A percentile compares a stretch with the other conserved stretches of the same genome.
These are phyloP conservation scores for Diloba caeruleocephala DNA, from an alignment of 2,888 invertebrate species.

Conservation along the genomic window DNA sequence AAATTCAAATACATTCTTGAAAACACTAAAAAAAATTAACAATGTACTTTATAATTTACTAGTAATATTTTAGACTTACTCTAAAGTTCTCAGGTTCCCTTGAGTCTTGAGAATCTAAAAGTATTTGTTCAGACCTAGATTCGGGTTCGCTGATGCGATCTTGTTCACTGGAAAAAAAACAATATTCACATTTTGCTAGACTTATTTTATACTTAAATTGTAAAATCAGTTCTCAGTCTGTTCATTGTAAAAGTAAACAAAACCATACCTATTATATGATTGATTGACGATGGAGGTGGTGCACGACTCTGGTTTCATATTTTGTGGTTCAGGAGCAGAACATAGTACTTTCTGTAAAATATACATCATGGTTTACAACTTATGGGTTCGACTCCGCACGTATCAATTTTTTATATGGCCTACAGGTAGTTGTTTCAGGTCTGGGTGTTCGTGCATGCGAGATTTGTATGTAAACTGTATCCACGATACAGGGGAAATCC, in stretches of 20 bases:
- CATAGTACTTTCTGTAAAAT: constrained; percentile 72
- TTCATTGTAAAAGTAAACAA: too few relatives aligned
- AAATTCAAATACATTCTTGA: not conserved
- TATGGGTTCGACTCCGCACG: too few relatives aligned
- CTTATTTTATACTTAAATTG: too few relatives aligned
- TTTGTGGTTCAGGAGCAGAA: constrained; percentile 69
- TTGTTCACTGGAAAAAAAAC: constrained; percentile 79
- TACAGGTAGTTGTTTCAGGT: too few relatives aligned
- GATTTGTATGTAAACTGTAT: too few relatives aligned
- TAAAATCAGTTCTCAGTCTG: too few relatives aligned
- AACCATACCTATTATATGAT: constrained; percentile 79
- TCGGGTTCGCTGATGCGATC: constrained; percentile 75
- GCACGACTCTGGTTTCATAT: constrained; percentile 73
- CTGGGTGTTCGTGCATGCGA: too few relatives aligned
- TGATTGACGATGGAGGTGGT: constrained; percentile 78
- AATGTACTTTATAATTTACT: not conserved
- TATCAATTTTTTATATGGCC: too few relatives aligned
- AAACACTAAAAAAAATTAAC: too few relatives aligned
- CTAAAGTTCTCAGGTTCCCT: constrained; percentile 80
- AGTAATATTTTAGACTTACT: constrained; percentile 60
- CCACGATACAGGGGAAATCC: too few relatives aligned
- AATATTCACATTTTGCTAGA: not conserved
- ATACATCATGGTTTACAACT: too few relatives aligned
- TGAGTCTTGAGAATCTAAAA: constrained; percentile 77
- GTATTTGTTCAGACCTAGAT: constrained; percentile 79